Evolutionary conservation across 2,113 vertebrate genomes (phyloP), one percentile per base, ranked within the genome.

Genomic region (Eurypyga helias): DNA sequence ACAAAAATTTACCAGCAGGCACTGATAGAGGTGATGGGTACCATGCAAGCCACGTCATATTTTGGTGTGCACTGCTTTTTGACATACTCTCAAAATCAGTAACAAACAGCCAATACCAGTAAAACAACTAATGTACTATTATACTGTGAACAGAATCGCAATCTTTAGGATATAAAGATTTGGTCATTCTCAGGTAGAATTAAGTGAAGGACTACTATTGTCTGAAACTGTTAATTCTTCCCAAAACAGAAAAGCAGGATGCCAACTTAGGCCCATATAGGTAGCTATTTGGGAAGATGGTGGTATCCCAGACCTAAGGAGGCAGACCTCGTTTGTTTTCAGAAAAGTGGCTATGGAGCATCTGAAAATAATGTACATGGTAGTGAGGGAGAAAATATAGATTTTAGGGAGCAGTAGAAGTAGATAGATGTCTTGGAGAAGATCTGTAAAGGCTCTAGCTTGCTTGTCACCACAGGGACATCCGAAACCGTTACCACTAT

Each of bases 41-140:
- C 19, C 17, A 31, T 29, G 38, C 10, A 41, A 43, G 7, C 7
- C 20, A 13, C 1, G 0, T 34, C 12, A 2, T 64, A 25, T 69
- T 83, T 91, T 64, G 23, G 10, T 11, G 20, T 51, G 17, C 10
- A 4, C 11, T 48, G 17, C 10, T 48, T 83, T 90, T 69, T 61
- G 54, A 48, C 5, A 11, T 55, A 15, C 17, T 57, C 41, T 29
- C 15, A 72, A 76, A 77, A 61, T 51, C 20, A n/a, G 33, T 62
- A 62, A 49, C 5, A 58, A 60, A 0, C 12, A 77, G 45, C 3
- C 25, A 45, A 13, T 41, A n/a, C 1, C 20, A 69, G 38, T 57
- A 43, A 83, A 87, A 13, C 24, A 65, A 73, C 4, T 70, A 2
- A 38, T 18, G 10, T 57, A 5, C 10, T 41, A 31, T 58, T 23